Evolutionary conservation across 2,797 vertebrate genomes (phyloP), one percentile per base, ranked within the genome.

Genomic region (Sebastes cheni): DNA sequence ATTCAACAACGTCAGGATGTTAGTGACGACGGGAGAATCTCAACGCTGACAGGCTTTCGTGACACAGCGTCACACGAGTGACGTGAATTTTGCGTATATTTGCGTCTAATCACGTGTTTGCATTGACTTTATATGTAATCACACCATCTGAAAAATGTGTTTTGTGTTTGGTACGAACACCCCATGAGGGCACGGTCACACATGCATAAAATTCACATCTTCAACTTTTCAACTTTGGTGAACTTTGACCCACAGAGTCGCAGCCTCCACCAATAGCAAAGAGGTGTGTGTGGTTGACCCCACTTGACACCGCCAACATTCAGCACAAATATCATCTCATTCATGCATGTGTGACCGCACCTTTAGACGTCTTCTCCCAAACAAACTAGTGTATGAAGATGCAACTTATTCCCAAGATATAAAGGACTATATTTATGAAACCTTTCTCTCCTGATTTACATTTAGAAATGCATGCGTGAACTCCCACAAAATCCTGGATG

Each of bases 401-500:
- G 39, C 60, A 66, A 29, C n/a, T 68, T 64, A 14, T 58, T 79
- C 2, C 66, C 3, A 52, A 34, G 6, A 25, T 27, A 69, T 62
- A 39, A 64, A 73, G 36, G 67, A 30, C 50, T 30, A 16, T 30
- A 70, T 67, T 58, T 27, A 54, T 36, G 25, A 29, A 81, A 55
- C 32, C 6, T 1, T 20, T 75, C 23, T 62, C 36, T n/a, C 3
- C 61, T 64, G n/a, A 72, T 68, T 71, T 82, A 30, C 18, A 16
- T 82, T 66, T 80, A 34, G 56, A 83, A 58, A 75, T 56, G 36
- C 23, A 64, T 36, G 54, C 36, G 36, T 0, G 60, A 36, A 66
- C 76, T 81, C 34, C 73, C 25, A 84, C 36, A 5, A 42, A 32
- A 54, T 16, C 27, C n/a, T 59, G 34, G 32, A 12, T 67, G 23